Base-by-base conservation (phyloP, 2,888 invertebrate genomes). In the Tenthredo notha region DNA sequence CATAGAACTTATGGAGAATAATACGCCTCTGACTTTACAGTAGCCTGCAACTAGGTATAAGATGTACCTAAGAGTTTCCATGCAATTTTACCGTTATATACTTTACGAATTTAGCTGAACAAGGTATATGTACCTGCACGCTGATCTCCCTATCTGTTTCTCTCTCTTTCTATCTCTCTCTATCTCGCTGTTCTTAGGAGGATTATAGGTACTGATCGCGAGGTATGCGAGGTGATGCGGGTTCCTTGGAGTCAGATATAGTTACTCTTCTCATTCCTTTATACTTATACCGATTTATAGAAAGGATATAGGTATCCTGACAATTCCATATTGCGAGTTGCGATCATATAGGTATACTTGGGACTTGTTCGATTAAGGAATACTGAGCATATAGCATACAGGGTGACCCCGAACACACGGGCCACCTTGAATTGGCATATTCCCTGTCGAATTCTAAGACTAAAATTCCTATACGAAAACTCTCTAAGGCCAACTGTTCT, bases 71-170 rank as follows among this genome's bases (percentile, higher is more conserved):
- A 21, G 40, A 25, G 18, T 74, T 47, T 74, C 43, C 40, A 12
- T 47, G 43, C 25, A 40, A 10, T 43, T 74, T 74, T 47, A 74
- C 74, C 74, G 74, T 74, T 74, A 43, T 47, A 25, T 29, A 29
- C 74, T 74, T 74, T 15, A 74, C 74, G 74, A 74, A 74, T 74
- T 74, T n/a, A 74, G 67, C 67, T 33, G 67, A 67, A 67, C 29
- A 37, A 37, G 37, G 37, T 37, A 18, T 4, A 67, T 67, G 33
- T 67, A 74, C 43, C 72, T 4, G 29, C 74, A 12, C 43, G 21
- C 40, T 43, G 43, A 67, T 67, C 29, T 67, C 12, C 43, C 4
- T 37, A 9, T 29, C 6, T 3, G 0, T 37, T 1, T 29, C 37
- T 37, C 7, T 33, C 4, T 18, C 18, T 67, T 4, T 21, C 5